Evolutionary conservation across 2,797 vertebrate genomes (phyloP).

Genomic region (Tapirus indicus): DNA sequence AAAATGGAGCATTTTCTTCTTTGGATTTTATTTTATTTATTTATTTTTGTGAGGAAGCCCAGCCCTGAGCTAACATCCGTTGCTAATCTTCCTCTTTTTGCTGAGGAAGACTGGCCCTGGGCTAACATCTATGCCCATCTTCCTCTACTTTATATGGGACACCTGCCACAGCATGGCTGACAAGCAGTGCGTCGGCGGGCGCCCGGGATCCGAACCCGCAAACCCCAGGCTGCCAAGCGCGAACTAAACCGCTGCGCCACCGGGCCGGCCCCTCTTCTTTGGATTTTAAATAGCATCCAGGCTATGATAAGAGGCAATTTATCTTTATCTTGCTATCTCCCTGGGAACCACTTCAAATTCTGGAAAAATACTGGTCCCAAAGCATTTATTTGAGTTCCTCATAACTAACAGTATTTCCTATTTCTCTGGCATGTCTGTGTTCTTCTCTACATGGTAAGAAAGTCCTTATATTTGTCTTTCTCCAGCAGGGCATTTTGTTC

Average conservation of each 20-base stretch:
- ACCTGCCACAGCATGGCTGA: no score
- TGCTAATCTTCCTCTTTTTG: no score
- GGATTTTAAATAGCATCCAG: constrained; percentile 49
- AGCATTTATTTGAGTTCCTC: background rate
- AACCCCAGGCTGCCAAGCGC: no score
- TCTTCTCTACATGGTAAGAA: constrained; percentile 22
- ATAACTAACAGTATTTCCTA: background rate
- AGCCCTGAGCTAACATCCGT: no score
- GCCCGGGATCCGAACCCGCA: no score
- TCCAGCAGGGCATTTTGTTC: constrained; percentile 74
- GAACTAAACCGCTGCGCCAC: no score
- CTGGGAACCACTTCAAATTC: background rate
- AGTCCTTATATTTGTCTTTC: background rate
- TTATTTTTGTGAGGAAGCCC: no score
- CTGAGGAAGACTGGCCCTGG: no score
- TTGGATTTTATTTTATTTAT: no score
- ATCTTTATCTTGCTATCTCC: constrained; percentile 51
- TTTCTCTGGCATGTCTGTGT: background rate
- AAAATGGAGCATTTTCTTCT: constrained; percentile 38
- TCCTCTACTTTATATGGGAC: no score
- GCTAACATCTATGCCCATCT: no score
- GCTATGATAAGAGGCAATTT: constrained; percentile 7
- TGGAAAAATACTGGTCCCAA: background rate
- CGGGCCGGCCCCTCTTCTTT: background rate
- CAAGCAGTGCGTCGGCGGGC: no score